Conservation (phyloP, 2,113 vertebrate species). For the Tenrec ecaudatus region DNA sequence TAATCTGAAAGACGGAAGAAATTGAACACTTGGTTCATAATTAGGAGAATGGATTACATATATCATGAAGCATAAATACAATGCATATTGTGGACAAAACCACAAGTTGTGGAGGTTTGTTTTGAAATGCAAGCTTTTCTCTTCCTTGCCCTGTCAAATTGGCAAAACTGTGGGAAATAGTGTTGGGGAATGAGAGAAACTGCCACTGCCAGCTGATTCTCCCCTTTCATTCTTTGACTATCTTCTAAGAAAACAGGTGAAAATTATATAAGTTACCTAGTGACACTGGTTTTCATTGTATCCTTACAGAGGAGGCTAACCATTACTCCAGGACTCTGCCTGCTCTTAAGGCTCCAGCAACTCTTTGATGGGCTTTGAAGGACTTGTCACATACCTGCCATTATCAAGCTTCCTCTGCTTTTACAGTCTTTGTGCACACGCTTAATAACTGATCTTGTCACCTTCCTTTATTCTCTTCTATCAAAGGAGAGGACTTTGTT, state of each 20-base stretch:
- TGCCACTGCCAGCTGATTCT: neutral
- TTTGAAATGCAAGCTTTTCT: neutral
- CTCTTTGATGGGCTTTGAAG: neutral
- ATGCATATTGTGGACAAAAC: neutral
- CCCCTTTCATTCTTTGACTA: neutral
- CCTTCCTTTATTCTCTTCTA: neutral
- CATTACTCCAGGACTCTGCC: neutral
- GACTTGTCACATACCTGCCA: neutral
- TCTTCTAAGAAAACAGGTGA: neutral
- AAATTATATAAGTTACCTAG: slow-evolving; percentile 28
- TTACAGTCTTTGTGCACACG: neutral
- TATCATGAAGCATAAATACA: neutral
- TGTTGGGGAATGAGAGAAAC: neutral
- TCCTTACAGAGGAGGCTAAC: slow-evolving; percentile 31
- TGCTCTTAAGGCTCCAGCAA: neutral
- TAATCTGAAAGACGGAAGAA: too few species aligned
- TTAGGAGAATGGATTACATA: neutral
- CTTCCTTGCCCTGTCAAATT: neutral
- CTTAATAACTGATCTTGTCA: neutral
- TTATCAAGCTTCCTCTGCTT: slow-evolving; percentile 11
- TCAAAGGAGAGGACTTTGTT: neutral
- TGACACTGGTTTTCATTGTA: neutral
- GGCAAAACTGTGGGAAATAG: accelerated
- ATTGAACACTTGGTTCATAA: neutral
- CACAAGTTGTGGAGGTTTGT: neutral